These are phyloP conservation scores for Anadara kagoshimensis DNA, from an alignment of 1,140 invertebrate genomes.

Conservation along the genomic window DNA sequence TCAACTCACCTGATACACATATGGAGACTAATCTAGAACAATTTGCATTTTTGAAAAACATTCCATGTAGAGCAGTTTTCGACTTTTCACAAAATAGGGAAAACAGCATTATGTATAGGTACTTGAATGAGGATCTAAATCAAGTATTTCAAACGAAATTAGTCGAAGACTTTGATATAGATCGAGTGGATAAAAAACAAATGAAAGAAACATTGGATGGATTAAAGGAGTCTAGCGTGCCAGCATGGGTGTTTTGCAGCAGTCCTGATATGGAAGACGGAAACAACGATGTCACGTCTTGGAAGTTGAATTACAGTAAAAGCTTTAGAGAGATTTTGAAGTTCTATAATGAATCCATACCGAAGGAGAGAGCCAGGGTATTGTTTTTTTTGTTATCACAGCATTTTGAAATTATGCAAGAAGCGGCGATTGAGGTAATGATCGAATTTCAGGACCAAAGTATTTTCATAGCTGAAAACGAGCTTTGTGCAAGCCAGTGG, in stretches of 20 bases:
- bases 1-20: slow-evolving; percentile 31
- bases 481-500: slow-evolving; percentile 40
- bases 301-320: slow-evolving; percentile 51
- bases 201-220: slow-evolving; percentile 28
- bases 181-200: neutral
- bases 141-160: slow-evolving; percentile 43
- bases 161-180: slow-evolving; percentile 47
- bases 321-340: slow-evolving; percentile 51
- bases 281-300: slow-evolving; percentile 36
- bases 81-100: slow-evolving; percentile 43
- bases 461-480: slow-evolving; percentile 48
- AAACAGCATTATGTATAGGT: slow-evolving; percentile 32
- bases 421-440: slow-evolving; percentile 54
- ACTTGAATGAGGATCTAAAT: slow-evolving; percentile 37
- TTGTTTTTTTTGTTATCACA: slow-evolving; percentile 54
- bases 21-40: slow-evolving; percentile 19
- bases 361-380: slow-evolving; percentile 47
- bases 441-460: slow-evolving; percentile 53
- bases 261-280: slow-evolving; percentile 34
- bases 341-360: slow-evolving; percentile 46
- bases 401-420: slow-evolving; percentile 49
- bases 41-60: slow-evolving; percentile 40
- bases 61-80: slow-evolving; percentile 44
- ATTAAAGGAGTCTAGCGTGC: slow-evolving; percentile 25
- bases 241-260: slow-evolving; percentile 51